Evolutionary conservation across 2,888 invertebrate genomes (phyloP).

Genomic region (Lypha dubia): DNA sequence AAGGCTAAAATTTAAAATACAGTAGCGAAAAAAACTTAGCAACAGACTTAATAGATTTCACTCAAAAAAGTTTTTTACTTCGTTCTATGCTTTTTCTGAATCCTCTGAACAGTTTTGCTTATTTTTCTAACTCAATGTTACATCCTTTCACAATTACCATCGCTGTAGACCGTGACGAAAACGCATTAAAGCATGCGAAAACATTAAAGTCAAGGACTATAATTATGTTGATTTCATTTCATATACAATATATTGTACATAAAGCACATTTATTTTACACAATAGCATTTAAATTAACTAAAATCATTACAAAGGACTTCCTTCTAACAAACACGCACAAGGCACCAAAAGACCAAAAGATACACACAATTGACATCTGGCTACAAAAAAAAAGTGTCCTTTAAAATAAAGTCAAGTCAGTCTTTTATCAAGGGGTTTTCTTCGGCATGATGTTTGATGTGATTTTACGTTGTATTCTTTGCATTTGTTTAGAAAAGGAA

Average conservation of each 20-base stretch:
- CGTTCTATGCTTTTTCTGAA: neutral
- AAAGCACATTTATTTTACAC: constrained; percentile 46
- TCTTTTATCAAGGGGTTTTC: constrained; percentile 43
- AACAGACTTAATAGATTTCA: neutral
- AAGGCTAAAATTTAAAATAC: constrained; percentile 5
- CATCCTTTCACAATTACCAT: neutral
- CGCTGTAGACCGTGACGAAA: constrained; percentile 14
- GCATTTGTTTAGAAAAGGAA: constrained; percentile 35
- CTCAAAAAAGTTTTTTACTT: neutral
- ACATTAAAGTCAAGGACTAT: constrained; percentile 62
- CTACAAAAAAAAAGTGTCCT: constrained; percentile 27
- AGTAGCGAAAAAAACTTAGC: neutral
- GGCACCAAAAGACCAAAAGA: neutral
- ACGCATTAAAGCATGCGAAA: constrained; percentile 50
- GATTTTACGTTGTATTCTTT: constrained; percentile 49
- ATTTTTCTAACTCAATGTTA: neutral
- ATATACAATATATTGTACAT: no score
- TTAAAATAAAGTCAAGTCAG: neutral
- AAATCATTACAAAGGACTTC: constrained; percentile 62
- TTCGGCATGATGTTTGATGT: constrained; percentile 57
- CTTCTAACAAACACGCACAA: constrained; percentile 43
- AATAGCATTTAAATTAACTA: constrained; percentile 66
- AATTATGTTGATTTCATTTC: constrained; percentile 59
- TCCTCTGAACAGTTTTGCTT: neutral
- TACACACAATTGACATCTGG: constrained; percentile 46